phyloP scores from a whole-genome alignment of 2,888 invertebrate genomes.

The Nomada goodeniana region DNA sequence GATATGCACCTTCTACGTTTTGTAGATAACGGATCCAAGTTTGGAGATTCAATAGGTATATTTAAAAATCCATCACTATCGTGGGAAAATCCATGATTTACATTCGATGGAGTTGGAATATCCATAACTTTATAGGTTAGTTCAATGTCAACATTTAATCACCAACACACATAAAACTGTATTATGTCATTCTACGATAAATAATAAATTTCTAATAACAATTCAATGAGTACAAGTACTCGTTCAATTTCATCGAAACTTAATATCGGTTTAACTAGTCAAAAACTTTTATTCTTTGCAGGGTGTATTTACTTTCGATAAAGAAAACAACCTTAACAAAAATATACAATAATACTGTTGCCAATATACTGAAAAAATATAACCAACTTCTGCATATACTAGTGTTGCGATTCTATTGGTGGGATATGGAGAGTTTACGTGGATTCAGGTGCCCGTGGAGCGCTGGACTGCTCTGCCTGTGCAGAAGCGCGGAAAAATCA shows the following conservation, averaged over 20 bases:
- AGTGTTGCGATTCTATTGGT: too few relatives aligned
- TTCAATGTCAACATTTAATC: constrained; percentile 42
- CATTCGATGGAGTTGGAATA: constrained; percentile 73
- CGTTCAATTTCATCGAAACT: constrained; percentile 1
- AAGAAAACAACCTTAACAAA: too few relatives aligned
- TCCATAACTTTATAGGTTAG: constrained; percentile 59
- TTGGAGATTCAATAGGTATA: constrained; percentile 79
- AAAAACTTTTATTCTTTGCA: constrained; percentile 11
- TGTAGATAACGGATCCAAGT: constrained; percentile 78
- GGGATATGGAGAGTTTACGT: too few relatives aligned
- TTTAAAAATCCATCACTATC: constrained; percentile 77
- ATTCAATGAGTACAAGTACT: not conserved
- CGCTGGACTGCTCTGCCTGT: too few relatives aligned
- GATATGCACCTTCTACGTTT: constrained; percentile 80
- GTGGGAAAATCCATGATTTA: constrained; percentile 75
- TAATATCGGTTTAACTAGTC: constrained; percentile 16
- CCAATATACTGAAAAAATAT: not conserved
- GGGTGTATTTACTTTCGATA: not conserved
- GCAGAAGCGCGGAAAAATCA: too few relatives aligned
- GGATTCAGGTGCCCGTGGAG: too few relatives aligned
- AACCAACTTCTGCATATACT: not conserved
- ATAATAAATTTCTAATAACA: constrained; percentile 5
- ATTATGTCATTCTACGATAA: constrained; percentile 24
- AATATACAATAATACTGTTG: too few relatives aligned
- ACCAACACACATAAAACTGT: not conserved